A percentile compares a stretch with the other conserved stretches of the same genome.
Evolutionary conservation across 2,888 invertebrate species (phyloP).

Genomic region (Malthinus seriepunctatus): DNA sequence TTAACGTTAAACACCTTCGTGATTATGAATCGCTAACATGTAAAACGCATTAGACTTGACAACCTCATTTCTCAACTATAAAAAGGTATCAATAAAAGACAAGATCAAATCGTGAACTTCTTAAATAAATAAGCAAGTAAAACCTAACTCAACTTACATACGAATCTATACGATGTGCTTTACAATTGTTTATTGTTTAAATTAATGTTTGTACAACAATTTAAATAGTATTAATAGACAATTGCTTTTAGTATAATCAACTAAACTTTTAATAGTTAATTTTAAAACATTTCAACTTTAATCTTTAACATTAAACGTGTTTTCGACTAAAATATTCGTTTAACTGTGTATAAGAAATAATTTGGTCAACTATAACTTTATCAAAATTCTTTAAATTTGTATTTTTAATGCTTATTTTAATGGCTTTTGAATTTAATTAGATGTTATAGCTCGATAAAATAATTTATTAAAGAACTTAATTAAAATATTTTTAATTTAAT

Average conservation of each 20-base stretch:
- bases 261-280: conserved; percentile 45
- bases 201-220: conserved; percentile 45
- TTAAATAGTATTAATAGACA: conserved; percentile 54
- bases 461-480: conserved; percentile 29
- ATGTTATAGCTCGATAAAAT: conserved; percentile 30
- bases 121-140: conserved; percentile 8
- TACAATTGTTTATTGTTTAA: conserved; percentile 19
- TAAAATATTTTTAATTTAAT: conserved; percentile 22
- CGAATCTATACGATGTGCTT: conserved; percentile 10
- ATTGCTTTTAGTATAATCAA: conserved; percentile 54
- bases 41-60: conserved; percentile 52
- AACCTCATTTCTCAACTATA: conserved; percentile 42
- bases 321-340: conserved; percentile 30
- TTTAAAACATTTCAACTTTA: conserved; percentile 50
- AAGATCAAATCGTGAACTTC: conserved; percentile 11
- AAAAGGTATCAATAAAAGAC: conserved; percentile 17
- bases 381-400: conserved; percentile 32
- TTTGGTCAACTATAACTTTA: neutral
- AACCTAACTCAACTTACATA: neutral
- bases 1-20: conserved; percentile 52
- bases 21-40: conserved; percentile 54
- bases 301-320: conserved; percentile 51
- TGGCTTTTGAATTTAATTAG: conserved; percentile 35
- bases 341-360: neutral
- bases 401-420: conserved; percentile 38